These are phyloP conservation scores for Schizaphis graminum DNA, from an alignment of 2,888 invertebrate species.

Conservation along the genomic window DNA sequence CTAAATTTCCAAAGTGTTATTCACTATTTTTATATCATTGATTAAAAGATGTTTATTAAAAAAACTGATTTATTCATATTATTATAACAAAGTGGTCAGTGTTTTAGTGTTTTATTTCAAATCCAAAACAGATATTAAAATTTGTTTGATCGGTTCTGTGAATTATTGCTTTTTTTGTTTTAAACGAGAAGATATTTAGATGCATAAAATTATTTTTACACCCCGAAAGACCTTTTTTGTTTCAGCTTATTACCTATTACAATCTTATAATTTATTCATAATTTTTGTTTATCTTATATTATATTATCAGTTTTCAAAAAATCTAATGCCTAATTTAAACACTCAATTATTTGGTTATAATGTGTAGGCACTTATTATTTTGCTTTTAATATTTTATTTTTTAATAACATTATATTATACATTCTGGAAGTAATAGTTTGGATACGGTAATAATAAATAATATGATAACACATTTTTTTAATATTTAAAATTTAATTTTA, in stretches of 20 bases:
- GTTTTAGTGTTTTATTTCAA: background rate
- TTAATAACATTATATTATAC: background rate
- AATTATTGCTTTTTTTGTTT: background rate
- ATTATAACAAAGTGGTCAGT: background rate
- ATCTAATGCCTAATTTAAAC: background rate
- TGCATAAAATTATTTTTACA: background rate
- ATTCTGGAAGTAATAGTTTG: background rate
- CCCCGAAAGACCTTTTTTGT: background rate
- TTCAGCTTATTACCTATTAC: background rate
- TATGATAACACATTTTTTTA: background rate
- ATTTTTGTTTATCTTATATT: background rate
- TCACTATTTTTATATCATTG: background rate
- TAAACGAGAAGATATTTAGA: background rate
- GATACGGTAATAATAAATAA: background rate
- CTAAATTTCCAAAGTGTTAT: background rate
- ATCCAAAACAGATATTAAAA: background rate
- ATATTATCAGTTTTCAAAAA: background rate
- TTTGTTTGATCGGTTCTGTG: background rate
- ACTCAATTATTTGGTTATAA: background rate
- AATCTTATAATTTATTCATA: background rate
- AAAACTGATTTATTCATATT: background rate
- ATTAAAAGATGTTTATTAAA: background rate
- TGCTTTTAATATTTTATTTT: background rate
- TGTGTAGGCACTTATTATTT: background rate
- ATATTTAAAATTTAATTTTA: background rate